A percentile compares a stretch with the other conserved stretches of the same genome.
Conservation (phyloP, 2,888 invertebrate genomes). For the Dilophus febrilis region DNA sequence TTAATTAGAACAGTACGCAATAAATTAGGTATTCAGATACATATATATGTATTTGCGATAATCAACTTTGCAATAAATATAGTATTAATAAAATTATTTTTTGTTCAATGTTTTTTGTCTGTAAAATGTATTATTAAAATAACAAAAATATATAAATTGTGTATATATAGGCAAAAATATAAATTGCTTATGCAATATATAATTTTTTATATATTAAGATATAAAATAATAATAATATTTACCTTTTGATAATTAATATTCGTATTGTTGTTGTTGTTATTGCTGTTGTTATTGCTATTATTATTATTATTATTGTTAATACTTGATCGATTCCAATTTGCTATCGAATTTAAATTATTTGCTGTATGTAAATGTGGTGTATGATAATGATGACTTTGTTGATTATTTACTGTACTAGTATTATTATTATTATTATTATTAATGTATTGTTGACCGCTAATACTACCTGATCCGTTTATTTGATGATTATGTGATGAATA, state of each 20-base stretch:
- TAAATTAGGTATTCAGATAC: no score
- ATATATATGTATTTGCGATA: no score
- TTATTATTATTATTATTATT: background rate
- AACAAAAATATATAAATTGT: no score
- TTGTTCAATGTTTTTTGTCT: no score
- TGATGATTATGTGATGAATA: slow-evolving; percentile 4
- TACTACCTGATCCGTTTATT: background rate
- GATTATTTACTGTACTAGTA: background rate
- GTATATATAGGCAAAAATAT: no score
- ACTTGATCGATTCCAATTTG: background rate
- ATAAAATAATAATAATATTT: background rate
- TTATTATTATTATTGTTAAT: slow-evolving; percentile 1
- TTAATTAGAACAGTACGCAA: no score
- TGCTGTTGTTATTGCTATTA: slow-evolving; percentile 1
- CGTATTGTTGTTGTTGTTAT: background rate
- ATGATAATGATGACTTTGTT: background rate
- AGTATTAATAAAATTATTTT: no score
- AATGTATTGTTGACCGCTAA: slow-evolving; percentile 6
- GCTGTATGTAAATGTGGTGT: background rate
- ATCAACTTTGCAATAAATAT: no score
- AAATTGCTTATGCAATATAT: no score
- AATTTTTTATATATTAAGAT: no score
- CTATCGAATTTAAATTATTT: background rate
- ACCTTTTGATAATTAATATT: slow-evolving; percentile 1
- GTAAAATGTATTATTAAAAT: no score